Base-by-base conservation (phyloP, 2,797 vertebrate species). In the Myotis vivesi region DNA sequence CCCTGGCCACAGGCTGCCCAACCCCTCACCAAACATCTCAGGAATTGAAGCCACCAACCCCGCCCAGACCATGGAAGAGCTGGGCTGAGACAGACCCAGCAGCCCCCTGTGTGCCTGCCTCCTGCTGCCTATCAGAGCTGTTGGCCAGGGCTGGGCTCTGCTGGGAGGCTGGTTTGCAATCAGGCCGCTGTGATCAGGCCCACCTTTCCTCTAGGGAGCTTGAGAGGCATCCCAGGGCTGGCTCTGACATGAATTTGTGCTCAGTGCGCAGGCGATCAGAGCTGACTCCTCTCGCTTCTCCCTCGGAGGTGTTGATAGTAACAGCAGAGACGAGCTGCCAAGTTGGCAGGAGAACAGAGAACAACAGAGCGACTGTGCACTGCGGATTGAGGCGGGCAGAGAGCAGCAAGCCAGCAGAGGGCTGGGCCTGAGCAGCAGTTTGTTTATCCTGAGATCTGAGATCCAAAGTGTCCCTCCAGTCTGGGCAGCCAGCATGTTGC, bases 231-330 rank as follows among this genome's bases (percentile, higher is more conserved):
- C 94, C 94, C 95, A 88, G 87, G 25, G 36, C 87, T 94, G 91
- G 81, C 89, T 97, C 49, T 49, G 57, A 91, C 66, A 80, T 0
- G 79, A 83, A 89, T 97, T 49, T 93, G 92, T 46, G 87, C 87
- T 91, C 75, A 13, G 94, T 38, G 85, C 33, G 9, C 87, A 93
- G 89, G 96, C 77, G 81, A 96, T 92, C 94, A 73, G 96, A 88
- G 64, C 85, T 64, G 79, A 93, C 90, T 96, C 89, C 88, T 96
- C 93, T 97, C 86, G 66, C 86, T 96, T 89, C 81, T 95, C 91
- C 90, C 81, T 96, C 22, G 9, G 94, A 98, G 97, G 97, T 97
- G 96, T 97, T 97, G 97, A 97, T 97, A 97, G 97, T 97, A 97
- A 96, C 97, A 95, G 95, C 96, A 91, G 86, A 91, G 17, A 83